A percentile compares a stretch with the other conserved stretches of the same genome.
phyloP scores from a whole-genome alignment of 2,113 vertebrate species.

The Microtus pennsylvanicus region DNA sequence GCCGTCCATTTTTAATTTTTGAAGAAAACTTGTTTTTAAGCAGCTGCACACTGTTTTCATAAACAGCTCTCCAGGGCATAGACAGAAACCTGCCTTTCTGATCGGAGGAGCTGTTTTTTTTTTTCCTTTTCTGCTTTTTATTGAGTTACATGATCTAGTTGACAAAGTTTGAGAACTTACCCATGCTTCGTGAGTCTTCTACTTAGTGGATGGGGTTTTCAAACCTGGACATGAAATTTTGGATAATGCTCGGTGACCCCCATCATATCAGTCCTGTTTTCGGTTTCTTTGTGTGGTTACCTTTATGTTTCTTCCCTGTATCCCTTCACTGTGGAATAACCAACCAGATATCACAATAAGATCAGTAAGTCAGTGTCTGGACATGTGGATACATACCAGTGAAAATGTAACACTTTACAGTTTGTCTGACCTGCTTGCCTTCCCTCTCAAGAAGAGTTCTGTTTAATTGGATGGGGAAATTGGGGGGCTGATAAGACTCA shows the following conservation, averaged over 20 bases:
- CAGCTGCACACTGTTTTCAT: not conserved
- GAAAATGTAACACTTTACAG: not conserved
- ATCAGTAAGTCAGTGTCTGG: not conserved
- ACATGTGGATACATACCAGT: not conserved
- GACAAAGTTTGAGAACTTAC: constrained; percentile 17
- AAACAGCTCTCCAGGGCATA: not conserved
- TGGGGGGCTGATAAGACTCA: not conserved
- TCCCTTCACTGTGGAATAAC: not conserved
- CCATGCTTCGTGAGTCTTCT: constrained; percentile 19
- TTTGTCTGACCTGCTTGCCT: not conserved
- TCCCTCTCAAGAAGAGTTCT: not conserved
- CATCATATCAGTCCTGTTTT: not conserved
- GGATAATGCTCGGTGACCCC: not conserved
- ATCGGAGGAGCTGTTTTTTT: constrained; percentile 11
- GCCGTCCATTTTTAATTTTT: constrained; percentile 21
- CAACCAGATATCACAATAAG: not conserved
- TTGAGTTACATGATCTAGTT: constrained; percentile 27
- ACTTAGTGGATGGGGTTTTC: not conserved
- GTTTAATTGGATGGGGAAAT: not conserved
- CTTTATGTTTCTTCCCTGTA: constrained; percentile 17
- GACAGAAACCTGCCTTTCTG: constrained; percentile 35
- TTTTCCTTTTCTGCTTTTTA: constrained; percentile 49
- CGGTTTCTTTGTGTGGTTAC: not conserved
- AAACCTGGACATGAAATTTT: constrained; percentile 7
- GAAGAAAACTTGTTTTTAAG: constrained; percentile 4